Base-by-base conservation (phyloP, 2,888 invertebrate genomes). In the Coleophora flavipennella region DNA sequence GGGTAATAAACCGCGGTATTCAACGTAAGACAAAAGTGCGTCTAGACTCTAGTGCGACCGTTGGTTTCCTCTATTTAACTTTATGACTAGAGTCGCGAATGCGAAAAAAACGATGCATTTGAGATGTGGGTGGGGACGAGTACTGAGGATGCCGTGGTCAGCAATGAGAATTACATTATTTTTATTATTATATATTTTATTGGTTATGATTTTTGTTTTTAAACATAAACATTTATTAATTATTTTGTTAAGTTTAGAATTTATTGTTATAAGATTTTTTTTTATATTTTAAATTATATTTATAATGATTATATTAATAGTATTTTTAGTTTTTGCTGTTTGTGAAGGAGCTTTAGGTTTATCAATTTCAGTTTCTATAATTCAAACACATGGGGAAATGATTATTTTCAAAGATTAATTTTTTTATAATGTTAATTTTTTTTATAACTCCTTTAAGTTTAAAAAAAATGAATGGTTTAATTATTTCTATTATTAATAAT, bases 281-380 rank as follows among this genome's bases (percentile, higher is more conserved):
- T 74, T 85, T 59, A 62, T 80, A 52, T 49, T 87, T 48, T 86
- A 61, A 72, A 54, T 54, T 62, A 59, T 57, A 64, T 79, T 67
- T 57, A 66, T 51, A 77, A 67, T 78, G 77, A 87, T 65, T 86
- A 83, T 88, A 78, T 76, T 77, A 56, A 83, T 89, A 66, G 65
- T 88, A 63, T 89, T 87, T 87, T 84, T 89, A 66, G 79, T 84
- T 41, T 85, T 89, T 79, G 78, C 83, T 44, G 89, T 90, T 37
- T 89, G 89, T 88, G 90, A 90, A 20, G 87, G 89, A 0, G 86
- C 85, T 50, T 85, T 90, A 72, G 89, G 89, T 0, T 55, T 91
- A 57, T 86, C 87, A 7, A 80, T 90, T 85, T 83, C 90, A 71
- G 81, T 89, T 53, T 76, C 81, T 33, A 74, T 89, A 74, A 83